Evolutionary conservation across 2,888 invertebrate species (phyloP).

Genomic region (Chalcosyrphus nemorum): DNA sequence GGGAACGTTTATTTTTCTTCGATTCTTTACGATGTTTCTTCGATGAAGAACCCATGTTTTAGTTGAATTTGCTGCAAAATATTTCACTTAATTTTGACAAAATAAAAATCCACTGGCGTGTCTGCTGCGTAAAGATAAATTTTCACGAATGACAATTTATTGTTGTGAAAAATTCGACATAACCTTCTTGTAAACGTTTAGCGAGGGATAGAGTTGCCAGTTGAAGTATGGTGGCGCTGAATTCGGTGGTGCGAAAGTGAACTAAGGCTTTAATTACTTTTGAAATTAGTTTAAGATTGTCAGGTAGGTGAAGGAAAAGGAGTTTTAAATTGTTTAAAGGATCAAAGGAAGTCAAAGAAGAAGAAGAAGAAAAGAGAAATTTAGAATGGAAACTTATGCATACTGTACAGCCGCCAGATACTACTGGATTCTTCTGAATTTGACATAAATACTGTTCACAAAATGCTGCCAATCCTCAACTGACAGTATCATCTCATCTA

Average conservation of each 20-base stretch:
- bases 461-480: too few species aligned
- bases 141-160: slow-evolving; percentile 29
- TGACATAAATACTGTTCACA: too few species aligned
- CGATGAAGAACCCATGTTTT: slow-evolving; percentile 81
- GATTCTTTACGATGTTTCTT: slow-evolving; percentile 81
- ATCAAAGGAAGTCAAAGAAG: too few species aligned
- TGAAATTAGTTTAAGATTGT: too few species aligned
- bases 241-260: neutral
- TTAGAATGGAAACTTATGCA: too few species aligned
- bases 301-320: too few species aligned
- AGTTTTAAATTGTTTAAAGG: too few species aligned
- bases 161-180: slow-evolving; percentile 23
- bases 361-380: too few species aligned
- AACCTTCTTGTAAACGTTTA: slow-evolving; percentile 54
- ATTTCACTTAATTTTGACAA: slow-evolving; percentile 10
- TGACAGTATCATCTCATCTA: too few species aligned
- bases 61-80: neutral
- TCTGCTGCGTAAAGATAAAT: neutral
- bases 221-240: neutral
- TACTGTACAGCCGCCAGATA: too few species aligned
- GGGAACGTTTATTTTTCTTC: slow-evolving; percentile 78
- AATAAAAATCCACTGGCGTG: slow-evolving; percentile 16
- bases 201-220: neutral
- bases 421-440: too few species aligned
- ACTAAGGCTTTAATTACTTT: too few species aligned